Evolutionary conservation across 2,113 vertebrate genomes (phyloP).

Genomic region (Naja naja): DNA sequence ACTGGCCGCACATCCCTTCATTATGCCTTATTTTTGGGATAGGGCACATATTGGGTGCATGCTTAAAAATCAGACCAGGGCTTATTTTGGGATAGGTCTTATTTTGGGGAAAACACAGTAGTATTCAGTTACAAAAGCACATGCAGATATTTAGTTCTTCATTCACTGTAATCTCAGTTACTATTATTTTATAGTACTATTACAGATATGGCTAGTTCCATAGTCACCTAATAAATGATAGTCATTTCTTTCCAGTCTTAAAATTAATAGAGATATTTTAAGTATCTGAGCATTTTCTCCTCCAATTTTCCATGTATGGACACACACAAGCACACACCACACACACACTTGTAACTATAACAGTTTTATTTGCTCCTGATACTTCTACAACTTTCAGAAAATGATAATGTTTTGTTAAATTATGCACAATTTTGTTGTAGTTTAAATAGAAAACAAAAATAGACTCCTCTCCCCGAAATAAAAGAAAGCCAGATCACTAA

Average conservation of each 20-base stretch:
- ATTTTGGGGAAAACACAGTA: no score
- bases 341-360: background rate
- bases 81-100: no score
- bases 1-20: no score
- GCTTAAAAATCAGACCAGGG: no score
- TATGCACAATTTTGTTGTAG: background rate
- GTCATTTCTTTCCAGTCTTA: background rate
- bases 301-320: background rate
- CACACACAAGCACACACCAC: no score
- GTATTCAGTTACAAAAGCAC: background rate
- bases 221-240: background rate
- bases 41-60: no score
- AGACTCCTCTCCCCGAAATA: background rate
- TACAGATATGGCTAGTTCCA: background rate
- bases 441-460: background rate
- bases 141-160: background rate
- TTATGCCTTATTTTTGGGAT: no score
- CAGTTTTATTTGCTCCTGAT: background rate
- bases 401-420: background rate
- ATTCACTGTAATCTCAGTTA: background rate
- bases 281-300: background rate
- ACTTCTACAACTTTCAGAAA: background rate
- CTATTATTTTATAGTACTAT: background rate
- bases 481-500: background rate
- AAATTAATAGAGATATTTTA: background rate